Percentiles rank a stretch among this genome's conserved stretches.
These are phyloP conservation scores for Melipona beecheii DNA, from an alignment of 2,888 invertebrate genomes.

Conservation along the genomic window DNA sequence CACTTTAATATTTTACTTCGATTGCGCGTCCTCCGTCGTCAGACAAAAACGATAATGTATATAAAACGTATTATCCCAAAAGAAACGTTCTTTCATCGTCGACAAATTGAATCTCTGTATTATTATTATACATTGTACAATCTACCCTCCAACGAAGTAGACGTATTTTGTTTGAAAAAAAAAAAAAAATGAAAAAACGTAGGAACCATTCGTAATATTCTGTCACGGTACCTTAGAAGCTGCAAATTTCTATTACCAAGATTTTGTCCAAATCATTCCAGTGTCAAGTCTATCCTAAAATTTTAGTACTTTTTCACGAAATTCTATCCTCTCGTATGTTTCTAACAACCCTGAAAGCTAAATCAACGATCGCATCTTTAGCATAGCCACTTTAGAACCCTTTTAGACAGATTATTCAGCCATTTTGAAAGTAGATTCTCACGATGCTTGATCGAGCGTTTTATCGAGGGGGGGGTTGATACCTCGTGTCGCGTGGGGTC, in stretches of 20 bases:
- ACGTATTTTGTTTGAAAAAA: neutral
- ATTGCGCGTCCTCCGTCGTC: neutral
- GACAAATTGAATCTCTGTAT: neutral
- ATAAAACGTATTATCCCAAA: neutral
- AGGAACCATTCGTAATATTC: neutral
- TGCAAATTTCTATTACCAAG: neutral
- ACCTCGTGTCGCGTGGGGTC: neutral
- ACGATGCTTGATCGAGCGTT: slow-evolving; percentile 37
- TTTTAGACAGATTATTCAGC: slow-evolving; percentile 11
- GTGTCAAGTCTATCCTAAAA: no score
- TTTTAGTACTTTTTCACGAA: neutral
- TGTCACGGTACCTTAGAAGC: neutral
- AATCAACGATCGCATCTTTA: slow-evolving; percentile 23
- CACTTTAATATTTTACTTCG: slow-evolving; percentile 71
- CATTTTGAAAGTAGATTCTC: slow-evolving; percentile 12
- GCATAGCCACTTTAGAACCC: slow-evolving; percentile 15
- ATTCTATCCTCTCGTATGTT: neutral
- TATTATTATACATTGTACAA: neutral
- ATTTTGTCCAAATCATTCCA: neutral
- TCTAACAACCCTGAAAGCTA: slow-evolving; percentile 5
- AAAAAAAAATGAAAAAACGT: neutral
- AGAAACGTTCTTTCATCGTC: neutral
- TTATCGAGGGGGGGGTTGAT: slow-evolving; percentile 4
- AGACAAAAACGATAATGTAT: no score
- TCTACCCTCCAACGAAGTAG: neutral